phyloP scores from a whole-genome alignment of 2,797 vertebrate genomes.

The Acipenser oxyrinchus region DNA sequence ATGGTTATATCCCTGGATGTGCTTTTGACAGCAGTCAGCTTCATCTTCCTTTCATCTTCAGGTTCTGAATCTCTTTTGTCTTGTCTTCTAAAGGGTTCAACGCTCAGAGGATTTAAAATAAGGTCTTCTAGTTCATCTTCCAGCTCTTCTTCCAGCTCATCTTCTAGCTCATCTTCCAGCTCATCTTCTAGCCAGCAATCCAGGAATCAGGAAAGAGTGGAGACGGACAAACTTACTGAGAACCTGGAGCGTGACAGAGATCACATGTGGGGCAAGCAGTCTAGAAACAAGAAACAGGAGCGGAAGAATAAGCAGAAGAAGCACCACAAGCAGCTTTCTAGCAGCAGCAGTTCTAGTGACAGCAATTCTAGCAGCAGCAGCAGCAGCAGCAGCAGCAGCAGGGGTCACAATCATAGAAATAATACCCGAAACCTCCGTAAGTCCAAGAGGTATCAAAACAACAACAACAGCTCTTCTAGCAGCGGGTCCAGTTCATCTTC shows the following conservation, averaged over 20 bases:
- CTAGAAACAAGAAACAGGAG: background rate
- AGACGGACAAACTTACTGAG: background rate
- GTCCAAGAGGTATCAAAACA: background rate
- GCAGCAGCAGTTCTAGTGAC: background rate
- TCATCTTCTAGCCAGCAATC: background rate
- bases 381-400: background rate
- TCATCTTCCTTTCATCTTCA: background rate
- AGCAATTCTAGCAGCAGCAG: conserved; percentile 1
- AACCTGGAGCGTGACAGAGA: background rate
- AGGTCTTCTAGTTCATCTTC: background rate
- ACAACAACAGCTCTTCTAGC: background rate
- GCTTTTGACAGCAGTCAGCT: too few relatives aligned
- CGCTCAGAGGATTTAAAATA: background rate
- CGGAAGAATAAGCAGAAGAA: background rate
- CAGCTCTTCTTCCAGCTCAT: background rate
- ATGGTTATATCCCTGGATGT: too few relatives aligned
- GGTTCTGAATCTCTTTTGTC: background rate
- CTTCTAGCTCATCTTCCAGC: background rate
- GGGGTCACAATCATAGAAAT: conserved; percentile 13
- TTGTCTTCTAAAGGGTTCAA: background rate
- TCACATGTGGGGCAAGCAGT: too few relatives aligned
- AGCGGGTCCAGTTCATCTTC: conserved; percentile 2
- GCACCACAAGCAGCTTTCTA: background rate
- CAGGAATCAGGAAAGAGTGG: background rate
- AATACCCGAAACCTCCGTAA: background rate